Evolutionary conservation across 2,113 vertebrate species (phyloP), one percentile per base, ranked within the genome.

Genomic region (Corythoichthys intestinalis): DNA sequence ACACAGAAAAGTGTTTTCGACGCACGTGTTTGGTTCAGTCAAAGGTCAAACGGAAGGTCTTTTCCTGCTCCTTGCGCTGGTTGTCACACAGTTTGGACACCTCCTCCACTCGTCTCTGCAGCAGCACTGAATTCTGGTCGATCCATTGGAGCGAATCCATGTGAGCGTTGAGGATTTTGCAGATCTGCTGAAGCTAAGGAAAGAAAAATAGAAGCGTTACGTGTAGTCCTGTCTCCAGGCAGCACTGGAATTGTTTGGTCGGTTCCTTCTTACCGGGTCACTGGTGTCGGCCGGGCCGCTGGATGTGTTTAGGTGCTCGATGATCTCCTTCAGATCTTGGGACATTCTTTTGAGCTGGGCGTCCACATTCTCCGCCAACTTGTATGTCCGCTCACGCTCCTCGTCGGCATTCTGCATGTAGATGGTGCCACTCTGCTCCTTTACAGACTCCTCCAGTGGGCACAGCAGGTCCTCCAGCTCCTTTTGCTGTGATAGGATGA

Each of bases 121-220:
- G 88, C 47, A 97, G 86, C 90, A 94, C 94, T 7, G 96, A 96
- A 77, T 96, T 98, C 86, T 99, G 96, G 66, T 98, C 96, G 0
- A 99, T 92, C 97, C 97, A 98, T 86, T 99, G 97, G 71, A 99
- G 86, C 0, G 97, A 99, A 85, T 97, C 96, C 96, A 98, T 97
- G 88, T 99, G 97, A 0, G 97, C 96, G 2, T 99, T 99, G 71
- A 99, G 80, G 64, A 99, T 99, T 85, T 97, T 98, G 85, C 97
- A 98, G 85, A 99, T 98, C 85, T 99, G 97, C 85, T 98, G 97
- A 62, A 99, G 95, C 83, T 97, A 67, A 28, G 53, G 62, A n/a
- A 12, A 57, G 49, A 77, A 37, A 65, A 37, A 28, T 59, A 10
- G 0, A 41, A 14, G 4, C 0, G 11, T 71, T 46, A 9, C 66